These are phyloP conservation scores for Radopholus similis DNA, from an alignment of 1,140 invertebrate genomes.

Conservation along the genomic window DNA sequence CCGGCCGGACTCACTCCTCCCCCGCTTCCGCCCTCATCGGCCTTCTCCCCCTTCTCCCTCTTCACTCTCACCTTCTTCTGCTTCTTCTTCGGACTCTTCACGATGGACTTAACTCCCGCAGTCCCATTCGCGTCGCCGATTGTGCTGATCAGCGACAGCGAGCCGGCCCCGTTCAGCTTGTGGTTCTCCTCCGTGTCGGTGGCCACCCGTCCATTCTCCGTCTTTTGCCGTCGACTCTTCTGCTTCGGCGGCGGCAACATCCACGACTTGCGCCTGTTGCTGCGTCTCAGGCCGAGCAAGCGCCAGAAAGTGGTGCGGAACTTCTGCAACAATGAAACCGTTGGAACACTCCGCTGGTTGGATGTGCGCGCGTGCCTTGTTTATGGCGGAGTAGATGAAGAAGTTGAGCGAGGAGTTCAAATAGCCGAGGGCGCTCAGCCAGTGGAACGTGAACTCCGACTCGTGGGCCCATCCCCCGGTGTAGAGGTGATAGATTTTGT, in stretches of 20 bases:
- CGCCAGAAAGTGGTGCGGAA: constrained; percentile 57
- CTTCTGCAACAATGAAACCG: constrained; percentile 38
- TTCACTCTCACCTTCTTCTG: background rate
- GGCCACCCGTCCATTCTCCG: no score
- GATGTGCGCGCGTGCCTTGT: constrained; percentile 45
- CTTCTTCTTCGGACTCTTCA: no score
- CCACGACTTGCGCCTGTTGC: constrained; percentile 45
- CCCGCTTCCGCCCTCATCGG: background rate
- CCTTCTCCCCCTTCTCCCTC: constrained; percentile 6
- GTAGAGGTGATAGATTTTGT: constrained; percentile 56
- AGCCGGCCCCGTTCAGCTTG: no score
- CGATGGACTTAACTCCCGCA: no score
- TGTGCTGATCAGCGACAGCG: no score
- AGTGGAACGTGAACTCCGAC: constrained; percentile 53
- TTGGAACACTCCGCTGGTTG: background rate
- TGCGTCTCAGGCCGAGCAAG: constrained; percentile 43
- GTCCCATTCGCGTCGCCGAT: no score
- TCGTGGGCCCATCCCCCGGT: constrained; percentile 42
- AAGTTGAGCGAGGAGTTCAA: constrained; percentile 59
- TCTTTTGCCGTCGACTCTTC: no score
- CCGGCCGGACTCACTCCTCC: background rate
- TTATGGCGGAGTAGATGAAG: constrained; percentile 59
- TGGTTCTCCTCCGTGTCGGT: no score
- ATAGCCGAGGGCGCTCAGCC: constrained; percentile 58
- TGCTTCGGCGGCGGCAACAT: constrained; percentile 51